Evolutionary conservation across 2,797 vertebrate genomes (phyloP), one percentile per base, ranked within the genome.

Genomic region (Eremophila alpestris): DNA sequence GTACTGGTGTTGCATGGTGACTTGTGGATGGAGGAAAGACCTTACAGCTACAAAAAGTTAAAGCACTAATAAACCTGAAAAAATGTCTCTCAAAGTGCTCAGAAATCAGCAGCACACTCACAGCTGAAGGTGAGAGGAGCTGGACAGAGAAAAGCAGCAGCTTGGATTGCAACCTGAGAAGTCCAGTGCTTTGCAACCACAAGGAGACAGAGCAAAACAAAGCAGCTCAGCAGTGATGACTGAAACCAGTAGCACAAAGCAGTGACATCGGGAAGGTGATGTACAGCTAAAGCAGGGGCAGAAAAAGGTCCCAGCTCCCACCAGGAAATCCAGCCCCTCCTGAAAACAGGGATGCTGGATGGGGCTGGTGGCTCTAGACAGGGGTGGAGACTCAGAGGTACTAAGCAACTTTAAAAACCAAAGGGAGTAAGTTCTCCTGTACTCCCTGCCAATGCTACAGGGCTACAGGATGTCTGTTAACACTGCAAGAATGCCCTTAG

Each of bases 381-480:
- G 16, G 10, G 30, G 19, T 38, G 26, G 16, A 14, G 15, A 59
- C 8, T 1, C 3, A 13, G 4, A 5, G 2, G 1, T 46, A 51
- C 20, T 7, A 45, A 45, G 36, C 13, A 63, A 38, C 11, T 23
- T 45, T 30, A 32, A 49, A 86, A 73, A 27, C 3, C 48, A 56
- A 7, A 48, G 23, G 9, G 11, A 27, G 14, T 3, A 22, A 67
- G 26, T n/a, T n/a, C 5, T 52, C 23, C 46, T 29, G 27, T 38
- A 74, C 19, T 90, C 18, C 16, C 17, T 63, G 17, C 2, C 34
- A 69, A 20, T 46, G 32, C 56, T 65, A 49, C 16, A 46, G 8
- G 18, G 32, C 56, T 65, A 49, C 16, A 46, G 8, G 18, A 48
- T 32, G 16, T 29, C 41, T 4, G 0, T 40, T 68, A 64, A 75